phyloP scores from a whole-genome alignment of 2,797 vertebrate species.

The Picus viridis region DNA sequence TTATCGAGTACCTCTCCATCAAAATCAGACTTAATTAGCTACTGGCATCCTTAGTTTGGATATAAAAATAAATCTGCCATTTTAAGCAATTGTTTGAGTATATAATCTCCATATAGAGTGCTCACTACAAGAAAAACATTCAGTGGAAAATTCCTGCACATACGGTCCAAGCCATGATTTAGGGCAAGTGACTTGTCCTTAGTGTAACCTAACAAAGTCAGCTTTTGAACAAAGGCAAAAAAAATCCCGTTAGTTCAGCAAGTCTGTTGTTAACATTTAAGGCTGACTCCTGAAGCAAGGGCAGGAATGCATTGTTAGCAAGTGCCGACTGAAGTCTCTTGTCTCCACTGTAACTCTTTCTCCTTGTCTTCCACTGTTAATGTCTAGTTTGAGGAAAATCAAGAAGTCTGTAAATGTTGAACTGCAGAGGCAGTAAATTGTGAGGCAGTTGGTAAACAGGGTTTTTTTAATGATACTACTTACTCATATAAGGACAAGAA shows the following conservation, averaged over 20 bases:
- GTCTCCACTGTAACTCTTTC: background rate
- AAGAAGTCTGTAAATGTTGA: background rate
- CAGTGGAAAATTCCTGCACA: background rate
- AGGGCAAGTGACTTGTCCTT: background rate
- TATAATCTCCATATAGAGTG: background rate
- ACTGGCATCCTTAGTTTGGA: constrained; percentile 7
- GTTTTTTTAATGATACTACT: background rate
- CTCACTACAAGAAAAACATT: background rate
- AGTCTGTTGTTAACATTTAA: background rate
- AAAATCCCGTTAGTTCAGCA: background rate
- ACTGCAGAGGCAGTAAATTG: background rate
- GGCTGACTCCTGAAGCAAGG: background rate
- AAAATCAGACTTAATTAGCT: constrained; percentile 48
- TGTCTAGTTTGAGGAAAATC: background rate
- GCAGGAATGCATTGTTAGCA: background rate
- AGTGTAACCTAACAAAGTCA: background rate
- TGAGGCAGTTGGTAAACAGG: background rate
- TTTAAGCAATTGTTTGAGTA: constrained; percentile 36
- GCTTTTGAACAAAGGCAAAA: background rate
- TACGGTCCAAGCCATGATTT: background rate
- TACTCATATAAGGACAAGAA: background rate
- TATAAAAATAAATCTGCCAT: constrained; percentile 50
- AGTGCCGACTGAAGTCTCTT: background rate
- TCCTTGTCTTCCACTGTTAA: background rate
- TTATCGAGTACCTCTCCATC: constrained; percentile 54